phyloP scores from a whole-genome alignment of 2,113 vertebrate genomes.

The Ardeotis arabs region DNA sequence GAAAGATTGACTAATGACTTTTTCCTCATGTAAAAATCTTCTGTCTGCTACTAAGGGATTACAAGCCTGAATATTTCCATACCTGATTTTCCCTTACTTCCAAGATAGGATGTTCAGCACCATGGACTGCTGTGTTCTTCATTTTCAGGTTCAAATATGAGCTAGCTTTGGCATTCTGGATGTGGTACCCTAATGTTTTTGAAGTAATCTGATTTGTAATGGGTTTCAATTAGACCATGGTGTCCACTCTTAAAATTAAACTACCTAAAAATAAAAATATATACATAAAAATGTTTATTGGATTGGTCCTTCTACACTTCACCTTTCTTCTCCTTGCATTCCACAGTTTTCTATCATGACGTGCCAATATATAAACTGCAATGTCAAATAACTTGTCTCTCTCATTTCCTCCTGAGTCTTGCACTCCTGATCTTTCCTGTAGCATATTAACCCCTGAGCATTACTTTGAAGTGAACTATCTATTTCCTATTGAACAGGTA shows the following conservation, averaged over 20 bases:
- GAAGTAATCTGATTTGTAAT: background rate
- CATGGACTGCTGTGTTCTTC: background rate
- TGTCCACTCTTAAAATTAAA: background rate
- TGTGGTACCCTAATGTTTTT: background rate
- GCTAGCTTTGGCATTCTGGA: background rate
- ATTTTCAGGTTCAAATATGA: background rate
- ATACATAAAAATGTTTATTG: background rate
- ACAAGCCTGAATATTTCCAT: background rate
- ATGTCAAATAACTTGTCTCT: background rate
- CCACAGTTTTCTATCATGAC: background rate
- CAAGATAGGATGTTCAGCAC: background rate
- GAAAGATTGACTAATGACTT: background rate
- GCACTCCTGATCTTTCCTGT: background rate
- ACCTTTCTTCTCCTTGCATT: background rate
- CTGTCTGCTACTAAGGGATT: background rate
- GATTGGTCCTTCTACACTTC: background rate
- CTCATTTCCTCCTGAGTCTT: background rate
- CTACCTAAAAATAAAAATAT: background rate
- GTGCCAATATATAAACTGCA: background rate
- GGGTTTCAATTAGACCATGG: background rate
- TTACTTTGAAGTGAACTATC: background rate
- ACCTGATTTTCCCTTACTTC: background rate
- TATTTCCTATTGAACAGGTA: background rate
- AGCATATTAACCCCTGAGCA: background rate
- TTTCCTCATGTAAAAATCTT: background rate